Evolutionary conservation across 2,888 invertebrate genomes (phyloP).

Genomic region (Chaetogeoica ovagalla): DNA sequence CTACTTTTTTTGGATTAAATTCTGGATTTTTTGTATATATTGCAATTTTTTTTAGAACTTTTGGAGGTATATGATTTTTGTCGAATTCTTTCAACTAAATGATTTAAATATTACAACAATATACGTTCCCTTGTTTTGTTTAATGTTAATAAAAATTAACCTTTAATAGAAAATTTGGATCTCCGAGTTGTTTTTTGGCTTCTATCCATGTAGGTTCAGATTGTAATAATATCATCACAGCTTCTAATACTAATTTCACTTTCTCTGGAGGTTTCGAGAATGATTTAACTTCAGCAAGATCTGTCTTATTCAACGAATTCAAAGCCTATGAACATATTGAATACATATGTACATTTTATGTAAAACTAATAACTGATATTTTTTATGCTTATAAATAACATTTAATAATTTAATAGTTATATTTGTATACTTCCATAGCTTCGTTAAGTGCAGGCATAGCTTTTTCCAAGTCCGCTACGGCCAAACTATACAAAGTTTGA

Average conservation of each 20-base stretch:
- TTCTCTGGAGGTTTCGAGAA: slow-evolving; percentile 84
- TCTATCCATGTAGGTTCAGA: slow-evolving; percentile 84
- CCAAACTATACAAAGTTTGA: slow-evolving; percentile 69
- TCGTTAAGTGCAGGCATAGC: slow-evolving; percentile 87
- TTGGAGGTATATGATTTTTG: slow-evolving; percentile 83
- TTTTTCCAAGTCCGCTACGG: slow-evolving; percentile 67
- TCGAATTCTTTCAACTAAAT: slow-evolving; percentile 77
- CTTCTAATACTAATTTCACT: slow-evolving; percentile 67
- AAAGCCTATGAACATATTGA: slow-evolving; percentile 64
- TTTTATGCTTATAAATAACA: neutral
- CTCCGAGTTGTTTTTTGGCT: slow-evolving; percentile 82
- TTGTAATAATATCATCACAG: slow-evolving; percentile 71
- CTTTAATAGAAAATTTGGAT: slow-evolving; percentile 74
- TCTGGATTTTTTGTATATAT: slow-evolving; percentile 79
- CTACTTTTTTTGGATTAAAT: slow-evolving; percentile 85
- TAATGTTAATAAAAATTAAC: slow-evolving; percentile 53
- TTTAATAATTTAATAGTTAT: neutral
- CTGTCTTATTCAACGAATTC: slow-evolving; percentile 81
- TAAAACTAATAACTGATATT: neutral
- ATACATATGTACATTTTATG: slow-evolving; percentile 9
- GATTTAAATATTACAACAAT: slow-evolving; percentile 40
- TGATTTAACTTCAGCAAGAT: slow-evolving; percentile 86
- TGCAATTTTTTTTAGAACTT: slow-evolving; percentile 77
- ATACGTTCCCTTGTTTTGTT: neutral
- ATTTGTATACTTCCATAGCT: slow-evolving; percentile 66